Conservation (phyloP, 64 coral and sea anemone species). For the Pocillopora verrucosa region DNA sequence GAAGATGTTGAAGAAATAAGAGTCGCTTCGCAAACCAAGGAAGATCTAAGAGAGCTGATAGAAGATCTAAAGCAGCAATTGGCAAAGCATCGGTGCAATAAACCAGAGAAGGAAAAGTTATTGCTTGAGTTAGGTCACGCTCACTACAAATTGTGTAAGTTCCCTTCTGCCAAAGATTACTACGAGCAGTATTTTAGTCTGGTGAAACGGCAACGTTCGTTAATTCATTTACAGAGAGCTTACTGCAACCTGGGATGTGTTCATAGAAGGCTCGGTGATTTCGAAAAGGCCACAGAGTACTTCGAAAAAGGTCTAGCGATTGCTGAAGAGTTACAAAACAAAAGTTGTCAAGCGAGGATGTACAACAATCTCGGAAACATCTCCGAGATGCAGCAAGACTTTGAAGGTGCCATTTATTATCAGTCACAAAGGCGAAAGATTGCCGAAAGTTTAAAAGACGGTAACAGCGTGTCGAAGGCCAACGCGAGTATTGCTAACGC, state of each 20-base stretch:
- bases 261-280: slow-evolving; percentile 68
- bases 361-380: slow-evolving; percentile 82
- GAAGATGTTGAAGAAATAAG: slow-evolving; percentile 17
- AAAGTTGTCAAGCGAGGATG: slow-evolving; percentile 54
- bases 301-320: slow-evolving; percentile 58
- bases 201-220: slow-evolving; percentile 17
- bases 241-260: slow-evolving; percentile 87
- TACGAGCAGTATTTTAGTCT: slow-evolving; percentile 65
- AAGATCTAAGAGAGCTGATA: background rate
- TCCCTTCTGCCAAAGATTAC: slow-evolving; percentile 53
- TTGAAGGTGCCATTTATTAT: slow-evolving; percentile 84
- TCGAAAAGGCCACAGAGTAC: slow-evolving; percentile 50
- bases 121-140: slow-evolving; percentile 49
- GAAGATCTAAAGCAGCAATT: background rate
- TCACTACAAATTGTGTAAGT: slow-evolving; percentile 57
- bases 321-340: slow-evolving; percentile 52
- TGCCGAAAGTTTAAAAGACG: slow-evolving; percentile 54
- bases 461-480: slow-evolving; percentile 65
- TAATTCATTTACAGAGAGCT: slow-evolving; percentile 58
- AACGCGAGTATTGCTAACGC: slow-evolving; percentile 65
- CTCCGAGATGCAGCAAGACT: slow-evolving; percentile 79
- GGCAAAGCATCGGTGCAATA: slow-evolving; percentile 5
- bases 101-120: slow-evolving; percentile 53
- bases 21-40: background rate
- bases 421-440: slow-evolving; percentile 61